These are phyloP conservation scores for Trypoxylus dichotomus DNA, from an alignment of 1,140 invertebrate genomes.

Conservation along the genomic window DNA sequence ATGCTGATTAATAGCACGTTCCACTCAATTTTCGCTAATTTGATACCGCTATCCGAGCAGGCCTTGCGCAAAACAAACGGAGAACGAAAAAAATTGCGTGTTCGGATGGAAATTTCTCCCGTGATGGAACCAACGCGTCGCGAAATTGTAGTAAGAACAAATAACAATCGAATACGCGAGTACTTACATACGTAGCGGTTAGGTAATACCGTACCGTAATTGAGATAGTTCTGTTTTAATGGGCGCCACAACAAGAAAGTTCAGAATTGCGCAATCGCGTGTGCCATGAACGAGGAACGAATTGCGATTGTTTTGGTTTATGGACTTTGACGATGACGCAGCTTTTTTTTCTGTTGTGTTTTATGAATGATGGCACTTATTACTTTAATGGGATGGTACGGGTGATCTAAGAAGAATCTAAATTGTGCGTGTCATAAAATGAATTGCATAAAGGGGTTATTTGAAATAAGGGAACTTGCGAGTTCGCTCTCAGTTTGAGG, in stretches of 20 bases:
- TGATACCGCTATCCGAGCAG: not conserved
- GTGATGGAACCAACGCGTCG: not conserved
- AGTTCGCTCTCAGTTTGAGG: too few relatives aligned
- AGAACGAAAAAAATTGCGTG: not conserved
- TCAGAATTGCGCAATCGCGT: not conserved
- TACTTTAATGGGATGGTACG: not conserved
- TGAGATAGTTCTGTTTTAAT: constrained; percentile 20
- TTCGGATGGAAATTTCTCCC: not conserved
- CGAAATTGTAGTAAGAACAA: constrained; percentile 2
- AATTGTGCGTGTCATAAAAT: not conserved
- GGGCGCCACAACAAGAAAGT: constrained; percentile 13
- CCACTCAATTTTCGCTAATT: not conserved
- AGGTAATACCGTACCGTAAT: not conserved
- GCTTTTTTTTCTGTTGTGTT: not conserved
- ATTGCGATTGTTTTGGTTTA: not conserved
- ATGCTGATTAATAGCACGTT: too few relatives aligned
- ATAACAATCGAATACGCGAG: constrained; percentile 5
- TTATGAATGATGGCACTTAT: not conserved
- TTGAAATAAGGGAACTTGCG: too few relatives aligned
- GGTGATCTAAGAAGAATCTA: not conserved
- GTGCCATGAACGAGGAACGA: not conserved
- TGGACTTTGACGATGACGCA: not conserved
- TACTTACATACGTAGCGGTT: not conserved
- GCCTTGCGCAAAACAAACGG: not conserved
- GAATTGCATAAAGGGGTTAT: not conserved